phyloP scores from a whole-genome alignment of 2,797 vertebrate species.

The Peromyscus eremicus region DNA sequence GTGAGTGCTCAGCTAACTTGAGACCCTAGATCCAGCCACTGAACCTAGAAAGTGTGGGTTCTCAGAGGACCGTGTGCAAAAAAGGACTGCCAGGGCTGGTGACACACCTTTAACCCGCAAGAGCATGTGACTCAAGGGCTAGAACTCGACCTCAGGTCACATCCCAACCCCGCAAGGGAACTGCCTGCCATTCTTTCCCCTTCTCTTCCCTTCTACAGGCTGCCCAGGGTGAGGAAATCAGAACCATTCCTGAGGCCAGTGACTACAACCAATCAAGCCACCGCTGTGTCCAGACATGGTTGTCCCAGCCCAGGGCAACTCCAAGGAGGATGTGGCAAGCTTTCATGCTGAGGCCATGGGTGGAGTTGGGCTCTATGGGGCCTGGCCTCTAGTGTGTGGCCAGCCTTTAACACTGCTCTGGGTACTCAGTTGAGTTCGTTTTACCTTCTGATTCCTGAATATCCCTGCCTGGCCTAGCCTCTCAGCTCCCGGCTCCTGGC shows the following conservation, averaged over 20 bases:
- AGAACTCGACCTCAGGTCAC: constrained; percentile 93
- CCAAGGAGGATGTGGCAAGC: constrained; percentile 91
- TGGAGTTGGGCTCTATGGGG: background rate
- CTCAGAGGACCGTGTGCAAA: constrained; percentile 92
- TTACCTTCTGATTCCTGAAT: background rate
- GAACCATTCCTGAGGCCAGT: constrained; percentile 92
- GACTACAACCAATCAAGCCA: constrained; percentile 85
- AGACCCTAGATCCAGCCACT: too few species aligned
- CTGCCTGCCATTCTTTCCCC: constrained; percentile 87
- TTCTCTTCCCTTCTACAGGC: constrained; percentile 88
- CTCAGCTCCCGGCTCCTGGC: background rate
- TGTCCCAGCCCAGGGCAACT: constrained; percentile 88
- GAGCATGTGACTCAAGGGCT: constrained; percentile 94
- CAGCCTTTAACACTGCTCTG: background rate
- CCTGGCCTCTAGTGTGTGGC: background rate
- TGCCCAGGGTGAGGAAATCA: constrained; percentile 94
- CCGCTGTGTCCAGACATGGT: constrained; percentile 95
- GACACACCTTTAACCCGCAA: constrained; percentile 92
- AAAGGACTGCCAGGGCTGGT: constrained; percentile 94
- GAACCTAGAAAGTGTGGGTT: background rate
- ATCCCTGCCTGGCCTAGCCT: background rate
- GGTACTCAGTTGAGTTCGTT: constrained; percentile 36
- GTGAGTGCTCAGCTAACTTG: too few species aligned
- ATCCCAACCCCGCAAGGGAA: constrained; percentile 87
- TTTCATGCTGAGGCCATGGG: constrained; percentile 85